Conservation (phyloP, 2,888 invertebrate genomes). For the Sipunculus nudus region DNA sequence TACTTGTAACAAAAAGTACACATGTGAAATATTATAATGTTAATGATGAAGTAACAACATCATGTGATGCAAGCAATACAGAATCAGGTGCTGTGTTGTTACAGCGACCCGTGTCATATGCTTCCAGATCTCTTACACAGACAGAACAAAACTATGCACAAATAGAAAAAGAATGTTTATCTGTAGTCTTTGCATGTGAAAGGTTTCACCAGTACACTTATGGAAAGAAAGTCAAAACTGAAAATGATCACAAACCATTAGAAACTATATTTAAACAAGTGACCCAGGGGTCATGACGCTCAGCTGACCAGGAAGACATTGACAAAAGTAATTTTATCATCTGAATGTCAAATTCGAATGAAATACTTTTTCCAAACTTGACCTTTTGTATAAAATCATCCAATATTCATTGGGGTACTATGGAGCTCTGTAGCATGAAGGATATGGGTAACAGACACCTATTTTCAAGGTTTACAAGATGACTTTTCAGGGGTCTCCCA, state of each 20-base stretch:
- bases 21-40: constrained; percentile 36
- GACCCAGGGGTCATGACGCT: no score
- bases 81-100: constrained; percentile 37
- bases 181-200: constrained; percentile 32
- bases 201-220: constrained; percentile 39
- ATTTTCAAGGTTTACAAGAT: no score
- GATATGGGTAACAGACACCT: no score
- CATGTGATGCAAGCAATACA: constrained; percentile 37
- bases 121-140: constrained; percentile 32
- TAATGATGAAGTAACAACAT: constrained; percentile 28
- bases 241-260: constrained; percentile 27
- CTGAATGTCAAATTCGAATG: no score
- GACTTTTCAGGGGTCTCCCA: no score
- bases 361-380: no score
- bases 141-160: constrained; percentile 34
- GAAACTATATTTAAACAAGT: not conserved
- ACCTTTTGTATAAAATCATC: no score
- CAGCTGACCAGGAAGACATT: no score
- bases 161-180: constrained; percentile 35
- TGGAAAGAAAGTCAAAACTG: constrained; percentile 28
- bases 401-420: no score
- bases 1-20: constrained; percentile 22
- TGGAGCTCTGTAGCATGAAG: no score
- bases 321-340: no score
- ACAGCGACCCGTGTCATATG: constrained; percentile 36